Evolutionary conservation across 2,113 vertebrate species (phyloP).

Genomic region (Phalacrocorax carbo): DNA sequence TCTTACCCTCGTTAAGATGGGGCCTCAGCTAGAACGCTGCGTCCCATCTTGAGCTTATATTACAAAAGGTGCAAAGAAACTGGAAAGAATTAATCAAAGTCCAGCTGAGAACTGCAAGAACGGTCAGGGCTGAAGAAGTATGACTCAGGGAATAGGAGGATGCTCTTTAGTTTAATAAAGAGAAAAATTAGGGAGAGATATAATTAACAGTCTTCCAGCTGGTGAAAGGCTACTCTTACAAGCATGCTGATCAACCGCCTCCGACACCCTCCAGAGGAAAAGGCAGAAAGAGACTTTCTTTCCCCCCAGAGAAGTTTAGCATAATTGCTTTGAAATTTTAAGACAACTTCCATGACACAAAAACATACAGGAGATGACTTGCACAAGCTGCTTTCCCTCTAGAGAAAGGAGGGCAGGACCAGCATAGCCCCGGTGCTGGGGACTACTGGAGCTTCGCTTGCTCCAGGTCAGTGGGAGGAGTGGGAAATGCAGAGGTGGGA

Average conservation of each 20-base stretch:
- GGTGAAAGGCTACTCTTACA: not conserved
- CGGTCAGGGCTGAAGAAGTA: not conserved
- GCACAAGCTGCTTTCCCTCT: not conserved
- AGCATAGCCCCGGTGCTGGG: not conserved
- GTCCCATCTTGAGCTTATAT: not conserved
- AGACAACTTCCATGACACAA: not conserved
- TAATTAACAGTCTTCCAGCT: not conserved
- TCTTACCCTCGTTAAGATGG: fast-evolving
- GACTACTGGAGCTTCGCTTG: not conserved
- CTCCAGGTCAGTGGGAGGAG: not conserved
- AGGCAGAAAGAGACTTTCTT: not conserved
- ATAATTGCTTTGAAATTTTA: not conserved
- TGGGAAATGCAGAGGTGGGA: not conserved
- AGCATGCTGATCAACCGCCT: not conserved
- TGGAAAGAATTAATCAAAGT: not conserved
- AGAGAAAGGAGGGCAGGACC: not conserved
- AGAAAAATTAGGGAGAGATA: not conserved
- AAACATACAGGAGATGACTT: not conserved
- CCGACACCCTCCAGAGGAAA: not conserved
- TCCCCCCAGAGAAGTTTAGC: not conserved
- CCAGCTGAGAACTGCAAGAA: not conserved
- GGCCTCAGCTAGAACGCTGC: not conserved
- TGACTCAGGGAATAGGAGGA: not conserved
- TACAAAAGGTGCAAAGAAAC: not conserved
- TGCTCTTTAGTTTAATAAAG: not conserved